phyloP scores from a whole-genome alignment of 2,113 vertebrate genomes.

The Hydrolagus affinis region DNA sequence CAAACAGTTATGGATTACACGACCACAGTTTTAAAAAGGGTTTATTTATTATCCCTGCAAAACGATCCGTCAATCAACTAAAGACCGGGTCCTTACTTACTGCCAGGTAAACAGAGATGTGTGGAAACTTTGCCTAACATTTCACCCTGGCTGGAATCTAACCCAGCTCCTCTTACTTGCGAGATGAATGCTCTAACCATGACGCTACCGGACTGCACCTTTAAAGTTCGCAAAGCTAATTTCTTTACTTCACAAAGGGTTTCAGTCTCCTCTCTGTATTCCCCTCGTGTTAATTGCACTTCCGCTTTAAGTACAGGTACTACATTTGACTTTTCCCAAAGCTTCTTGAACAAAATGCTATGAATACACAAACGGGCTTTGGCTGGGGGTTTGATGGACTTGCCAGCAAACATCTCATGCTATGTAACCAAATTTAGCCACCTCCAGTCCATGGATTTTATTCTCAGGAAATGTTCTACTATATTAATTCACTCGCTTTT shows the following conservation, averaged over 20 bases:
- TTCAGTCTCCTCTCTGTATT: background rate
- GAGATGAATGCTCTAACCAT: no score
- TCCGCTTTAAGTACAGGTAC: background rate
- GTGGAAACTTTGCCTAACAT: no score
- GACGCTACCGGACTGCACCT: no score
- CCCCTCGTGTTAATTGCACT: background rate
- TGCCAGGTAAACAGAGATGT: no score
- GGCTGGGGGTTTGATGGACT: background rate
- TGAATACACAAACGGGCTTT: background rate
- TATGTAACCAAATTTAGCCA: background rate
- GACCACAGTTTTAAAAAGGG: no score
- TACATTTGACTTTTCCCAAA: background rate
- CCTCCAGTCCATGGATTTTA: background rate
- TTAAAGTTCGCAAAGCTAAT: no score
- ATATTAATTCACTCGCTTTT: background rate
- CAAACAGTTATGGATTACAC: no score
- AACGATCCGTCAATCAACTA: no score
- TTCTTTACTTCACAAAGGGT: background rate
- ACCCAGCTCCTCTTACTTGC: no score
- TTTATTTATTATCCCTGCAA: no score
- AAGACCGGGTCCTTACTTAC: no score
- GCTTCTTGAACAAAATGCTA: background rate
- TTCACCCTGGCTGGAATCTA: no score
- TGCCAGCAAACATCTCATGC: background rate
- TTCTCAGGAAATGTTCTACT: background rate